Evolutionary conservation across 1,140 invertebrate species (phyloP).

Genomic region (Melitaea cinxia): DNA sequence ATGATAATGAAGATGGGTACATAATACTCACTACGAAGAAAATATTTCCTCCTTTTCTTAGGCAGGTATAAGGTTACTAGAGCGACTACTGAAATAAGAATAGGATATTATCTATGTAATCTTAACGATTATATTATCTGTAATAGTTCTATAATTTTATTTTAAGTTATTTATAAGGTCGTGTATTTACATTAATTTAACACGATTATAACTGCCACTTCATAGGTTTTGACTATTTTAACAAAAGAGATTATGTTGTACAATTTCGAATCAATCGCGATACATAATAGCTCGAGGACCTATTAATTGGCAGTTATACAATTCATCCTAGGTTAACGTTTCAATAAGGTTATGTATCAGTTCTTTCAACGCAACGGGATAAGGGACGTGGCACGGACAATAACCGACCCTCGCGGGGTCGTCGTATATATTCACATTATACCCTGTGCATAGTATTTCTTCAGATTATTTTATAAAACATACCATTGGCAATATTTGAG

Average conservation of each 20-base stretch:
- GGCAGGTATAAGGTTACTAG: conserved; percentile 62
- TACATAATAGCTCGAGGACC: conserved; percentile 35
- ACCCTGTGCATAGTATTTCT: conserved; percentile 75
- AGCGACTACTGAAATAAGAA: conserved; percentile 72
- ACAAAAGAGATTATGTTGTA: conserved; percentile 12
- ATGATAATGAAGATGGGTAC: conserved; percentile 45
- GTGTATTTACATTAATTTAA: conserved; percentile 72
- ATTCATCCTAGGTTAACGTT: conserved; percentile 61
- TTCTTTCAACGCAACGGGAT: conserved; percentile 75
- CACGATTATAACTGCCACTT: conserved; percentile 69
- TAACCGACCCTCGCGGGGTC: conserved; percentile 41
- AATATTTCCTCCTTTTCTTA: conserved; percentile 44
- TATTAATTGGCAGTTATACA: conserved; percentile 73
- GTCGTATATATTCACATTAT: conserved; percentile 70
- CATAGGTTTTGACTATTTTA: conserved; percentile 42
- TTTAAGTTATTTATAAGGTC: conserved; percentile 75
- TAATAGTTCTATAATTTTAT: conserved; percentile 75
- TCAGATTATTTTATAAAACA: conserved; percentile 69
- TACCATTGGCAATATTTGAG: conserved; percentile 70
- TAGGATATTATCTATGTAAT: conserved; percentile 70
- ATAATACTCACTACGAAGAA: conserved; percentile 49
- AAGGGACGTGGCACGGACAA: conserved; percentile 76
- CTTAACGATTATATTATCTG: conserved; percentile 79
- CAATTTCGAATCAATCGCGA: conserved; percentile 7
- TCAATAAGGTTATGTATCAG: conserved; percentile 70